A percentile compares a stretch with the other conserved stretches of the same genome.
Conservation (phyloP, 2,113 vertebrate species). For the Pontoporia blainvillei region DNA sequence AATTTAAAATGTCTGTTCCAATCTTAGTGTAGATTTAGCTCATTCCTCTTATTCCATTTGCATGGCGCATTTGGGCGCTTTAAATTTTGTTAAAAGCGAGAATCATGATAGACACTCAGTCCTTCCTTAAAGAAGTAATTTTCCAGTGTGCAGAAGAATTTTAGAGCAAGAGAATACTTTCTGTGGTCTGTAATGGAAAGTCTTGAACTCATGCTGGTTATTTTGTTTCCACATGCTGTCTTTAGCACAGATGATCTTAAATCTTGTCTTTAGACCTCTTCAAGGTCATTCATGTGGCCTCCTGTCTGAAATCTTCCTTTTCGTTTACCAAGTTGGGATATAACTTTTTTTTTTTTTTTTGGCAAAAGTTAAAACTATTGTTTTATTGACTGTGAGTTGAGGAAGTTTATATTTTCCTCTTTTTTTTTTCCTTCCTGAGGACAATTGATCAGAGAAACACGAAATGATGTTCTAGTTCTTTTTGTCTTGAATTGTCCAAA, state of each 20-base stretch:
- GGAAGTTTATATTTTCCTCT: constrained; percentile 48
- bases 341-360: constrained; percentile 10
- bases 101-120: not conserved
- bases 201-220: not conserved
- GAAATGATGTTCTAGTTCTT: constrained; percentile 28
- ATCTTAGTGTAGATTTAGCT: not conserved
- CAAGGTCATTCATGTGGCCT: not conserved
- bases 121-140: not conserved
- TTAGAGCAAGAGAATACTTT: not conserved
- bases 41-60: not conserved
- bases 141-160: not conserved
- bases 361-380: constrained; percentile 33
- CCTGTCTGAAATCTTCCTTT: not conserved
- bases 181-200: constrained; percentile 4
- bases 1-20: not conserved
- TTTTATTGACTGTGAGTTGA: constrained; percentile 56
- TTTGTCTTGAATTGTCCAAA: constrained; percentile 45
- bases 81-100: not conserved
- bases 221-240: not conserved
- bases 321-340: constrained; percentile 18
- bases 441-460: constrained; percentile 46
- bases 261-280: not conserved
- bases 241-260: constrained; percentile 18
- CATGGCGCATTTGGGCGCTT: not conserved
- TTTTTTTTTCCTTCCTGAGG: constrained; percentile 6